Conservation (phyloP, 2,888 invertebrate species). For the Drosophila sordidula region DNA sequence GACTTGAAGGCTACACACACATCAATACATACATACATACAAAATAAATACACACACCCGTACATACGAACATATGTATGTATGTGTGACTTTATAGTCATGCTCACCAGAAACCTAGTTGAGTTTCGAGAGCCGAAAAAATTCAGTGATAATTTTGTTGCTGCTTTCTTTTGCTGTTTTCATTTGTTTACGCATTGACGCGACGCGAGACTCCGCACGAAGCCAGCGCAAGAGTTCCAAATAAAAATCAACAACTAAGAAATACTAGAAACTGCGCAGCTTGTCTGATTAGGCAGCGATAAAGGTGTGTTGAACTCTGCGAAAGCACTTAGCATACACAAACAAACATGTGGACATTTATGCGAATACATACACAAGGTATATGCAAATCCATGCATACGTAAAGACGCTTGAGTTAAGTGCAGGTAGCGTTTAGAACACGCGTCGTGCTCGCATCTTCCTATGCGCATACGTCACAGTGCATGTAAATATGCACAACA, state of each 20-base stretch:
- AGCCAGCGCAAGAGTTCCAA: constrained; percentile 38
- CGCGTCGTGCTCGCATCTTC: neutral
- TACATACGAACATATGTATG: constrained; percentile 10
- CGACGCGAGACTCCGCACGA: constrained; percentile 14
- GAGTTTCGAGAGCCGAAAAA: constrained; percentile 22
- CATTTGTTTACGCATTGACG: constrained; percentile 67
- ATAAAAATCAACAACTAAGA: constrained; percentile 21
- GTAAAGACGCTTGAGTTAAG: neutral
- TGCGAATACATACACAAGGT: no score
- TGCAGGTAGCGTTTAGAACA: neutral
- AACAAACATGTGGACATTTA: neutral
- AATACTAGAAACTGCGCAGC: constrained; percentile 38
- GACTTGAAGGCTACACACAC: constrained; percentile 67
- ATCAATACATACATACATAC: constrained; percentile 12
- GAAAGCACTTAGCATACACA: constrained; percentile 38
- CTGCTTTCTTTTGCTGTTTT: constrained; percentile 55
- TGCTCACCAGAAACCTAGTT: constrained; percentile 35
- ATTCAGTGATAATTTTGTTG: constrained; percentile 49
- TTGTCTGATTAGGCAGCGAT: constrained; percentile 59
- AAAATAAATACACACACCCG: constrained; percentile 16
- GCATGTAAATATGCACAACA: no score
- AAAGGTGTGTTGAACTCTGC: constrained; percentile 72
- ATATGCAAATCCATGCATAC: neutral
- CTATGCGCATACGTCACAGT: neutral
- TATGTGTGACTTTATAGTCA: neutral